Conservation (phyloP, 1,140 invertebrate genomes). For the Battus philenor region DNA sequence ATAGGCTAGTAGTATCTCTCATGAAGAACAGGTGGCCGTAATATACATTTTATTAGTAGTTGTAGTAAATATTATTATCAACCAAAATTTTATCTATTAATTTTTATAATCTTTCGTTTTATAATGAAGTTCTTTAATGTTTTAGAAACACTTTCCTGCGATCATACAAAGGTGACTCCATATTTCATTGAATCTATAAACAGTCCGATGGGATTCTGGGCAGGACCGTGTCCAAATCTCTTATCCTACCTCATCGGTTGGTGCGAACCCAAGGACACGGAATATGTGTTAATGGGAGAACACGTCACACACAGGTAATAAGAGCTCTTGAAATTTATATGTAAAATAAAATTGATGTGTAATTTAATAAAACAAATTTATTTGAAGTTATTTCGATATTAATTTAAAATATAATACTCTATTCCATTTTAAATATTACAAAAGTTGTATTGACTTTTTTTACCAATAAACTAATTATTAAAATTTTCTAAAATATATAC, state of each 20-base stretch:
- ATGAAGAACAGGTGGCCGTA: too few species aligned
- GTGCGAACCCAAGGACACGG: conserved; percentile 84
- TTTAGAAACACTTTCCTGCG: conserved; percentile 88
- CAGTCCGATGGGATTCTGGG: conserved; percentile 86
- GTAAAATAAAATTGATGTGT: conserved; percentile 18
- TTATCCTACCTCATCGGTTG: conserved; percentile 88
- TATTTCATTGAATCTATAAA: conserved; percentile 92
- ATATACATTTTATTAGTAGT: too few species aligned
- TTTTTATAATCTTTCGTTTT: too few species aligned
- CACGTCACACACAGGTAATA: conserved; percentile 83
- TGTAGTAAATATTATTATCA: too few species aligned
- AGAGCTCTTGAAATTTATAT: background rate
- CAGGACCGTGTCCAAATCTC: conserved; percentile 86
- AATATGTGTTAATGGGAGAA: conserved; percentile 90
- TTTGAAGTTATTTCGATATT: too few species aligned
- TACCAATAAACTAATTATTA: too few species aligned
- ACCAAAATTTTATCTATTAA: too few species aligned
- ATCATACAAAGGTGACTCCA: conserved; percentile 91
- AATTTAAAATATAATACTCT: too few species aligned
- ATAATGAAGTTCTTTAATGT: background rate
- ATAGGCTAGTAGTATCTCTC: too few species aligned
- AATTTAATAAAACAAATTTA: conserved; percentile 22
- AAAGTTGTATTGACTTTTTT: too few species aligned
- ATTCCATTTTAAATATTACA: too few species aligned
- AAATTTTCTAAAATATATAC: too few species aligned